Base-by-base conservation (phyloP, 2,797 vertebrate genomes). In the Acipenser oxyrinchus region DNA sequence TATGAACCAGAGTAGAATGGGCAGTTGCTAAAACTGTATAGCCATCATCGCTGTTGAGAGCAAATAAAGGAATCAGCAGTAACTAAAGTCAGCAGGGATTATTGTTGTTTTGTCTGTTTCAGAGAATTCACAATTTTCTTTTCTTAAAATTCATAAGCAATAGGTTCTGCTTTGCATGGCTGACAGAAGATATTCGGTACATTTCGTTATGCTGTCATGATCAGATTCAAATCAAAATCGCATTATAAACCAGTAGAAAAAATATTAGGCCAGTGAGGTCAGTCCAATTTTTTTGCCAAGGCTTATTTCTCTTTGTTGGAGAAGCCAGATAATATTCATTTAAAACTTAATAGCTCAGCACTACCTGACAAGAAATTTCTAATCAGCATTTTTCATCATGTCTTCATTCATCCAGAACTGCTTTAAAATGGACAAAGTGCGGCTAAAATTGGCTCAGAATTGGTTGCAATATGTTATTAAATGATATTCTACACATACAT, bases 41-140 rank as follows among this genome's bases (percentile, higher is more conserved):
- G 58, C 65, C 64, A 62, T 71, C 70, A 76, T 76, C 72, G 72
- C 61, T 66, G 66, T 68, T 60, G 65, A 68, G 73, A 73, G 74
- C 72, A 78, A 78, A 76, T 71, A 57, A n/a, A 63, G 62, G 11
- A 10, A 11, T 68, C 53, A 67, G 68, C 48, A 62, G 49, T 50
- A 72, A 52, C 68, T 71, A 66, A 64, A 64, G 66, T 49, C 53
- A 65, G 60, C 53, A 48, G 68, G 64, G 53, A 48, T 10, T 59
- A 59, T 66, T 60, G 13, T 7, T 58, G 6, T 48, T 66, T 48
- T 66, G 6, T 12, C 48, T 66, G 49, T 66, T 50, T 48, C 55
- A 49, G 11, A 49, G 13, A 48, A 59, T 12, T 49, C n/a, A 7
- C 53, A 65, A 23, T n/a, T n/a, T 10, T 48, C 11, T n/a, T 48